Base-by-base conservation (phyloP, 2,888 invertebrate genomes). In the Sarcophaga variegata region DNA sequence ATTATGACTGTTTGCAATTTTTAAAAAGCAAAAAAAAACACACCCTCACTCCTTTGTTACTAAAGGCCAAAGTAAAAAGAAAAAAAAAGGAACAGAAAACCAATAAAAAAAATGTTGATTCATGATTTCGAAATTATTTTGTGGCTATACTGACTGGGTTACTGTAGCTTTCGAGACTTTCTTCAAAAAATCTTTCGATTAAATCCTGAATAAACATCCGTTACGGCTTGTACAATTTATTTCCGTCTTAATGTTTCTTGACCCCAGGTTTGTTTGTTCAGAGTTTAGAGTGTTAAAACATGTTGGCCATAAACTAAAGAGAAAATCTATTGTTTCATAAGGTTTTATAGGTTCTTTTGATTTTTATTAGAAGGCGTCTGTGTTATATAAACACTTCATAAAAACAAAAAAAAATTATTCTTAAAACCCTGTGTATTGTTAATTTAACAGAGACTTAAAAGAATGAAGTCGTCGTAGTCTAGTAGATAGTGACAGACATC, bases 271-370 rank as follows among this genome's bases (percentile, higher is more conserved):
- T 78, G 37, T 78, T 83, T 37, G 37, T 10, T 37, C 8, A 8
- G 10, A 37, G 37, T 37, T 72, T 25, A 78, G 49, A 83, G 37
- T 37, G 62, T 78, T 76, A 64, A 75, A 63, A 79, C 74, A 72
- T 66, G 72, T 54, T 85, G 37, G 84, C 76, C 80, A 81, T 81
- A 76, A 84, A 63, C 37, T 54, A 37, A 70, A 25, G 47, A 81
- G 14, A 74, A 62, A 45, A 37, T 37, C 37, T 59, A 2, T 17
- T 69, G n/a, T 45, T n/a, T n/a, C 64, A 17, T 64, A 8, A 37
- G 10, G 37, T 37, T 37, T 10, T 37, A 2, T 37, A 10, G 37
- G 10, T 37, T 37, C 0, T 37, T 2, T 37, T 37, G 37, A 10
- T 37, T 37, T 37, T 37, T 37, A 37, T 37, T 37, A 37, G 1